Conservation (phyloP, 1,140 invertebrate species). For the Dreissena polymorpha region DNA sequence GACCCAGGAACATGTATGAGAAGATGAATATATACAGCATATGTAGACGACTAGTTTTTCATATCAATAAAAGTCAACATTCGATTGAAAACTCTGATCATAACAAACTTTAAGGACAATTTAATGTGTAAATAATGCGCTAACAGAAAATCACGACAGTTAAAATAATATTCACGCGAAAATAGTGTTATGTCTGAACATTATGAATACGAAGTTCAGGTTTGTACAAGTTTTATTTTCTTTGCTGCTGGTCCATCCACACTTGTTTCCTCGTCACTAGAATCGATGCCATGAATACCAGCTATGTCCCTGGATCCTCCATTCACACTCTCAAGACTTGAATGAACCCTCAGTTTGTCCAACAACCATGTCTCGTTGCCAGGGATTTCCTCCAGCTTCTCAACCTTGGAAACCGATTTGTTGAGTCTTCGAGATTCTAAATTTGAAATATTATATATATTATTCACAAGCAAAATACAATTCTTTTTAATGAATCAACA, state of each 20-base stretch:
- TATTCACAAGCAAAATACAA: too few relatives aligned
- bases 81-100: too few relatives aligned
- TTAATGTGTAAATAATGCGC: too few relatives aligned
- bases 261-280: slow-evolving; percentile 6
- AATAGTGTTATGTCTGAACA: too few relatives aligned
- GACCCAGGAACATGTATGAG: too few relatives aligned
- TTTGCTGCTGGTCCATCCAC: slow-evolving; percentile 11
- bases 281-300: slow-evolving; percentile 12
- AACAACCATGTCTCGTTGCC: slow-evolving; percentile 50
- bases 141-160: too few relatives aligned
- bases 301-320: not conserved
- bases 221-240: slow-evolving; percentile 39
- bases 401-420: slow-evolving; percentile 39
- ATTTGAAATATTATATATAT: not conserved
- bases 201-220: slow-evolving; percentile 6
- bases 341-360: slow-evolving; percentile 20
- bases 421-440: slow-evolving; percentile 31
- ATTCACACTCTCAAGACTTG: not conserved
- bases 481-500: too few relatives aligned
- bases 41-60: too few relatives aligned
- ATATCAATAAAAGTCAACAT: too few relatives aligned
- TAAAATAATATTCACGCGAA: too few relatives aligned
- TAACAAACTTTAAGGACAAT: too few relatives aligned
- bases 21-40: too few relatives aligned
- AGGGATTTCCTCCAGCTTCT: slow-evolving; percentile 19